Base-by-base conservation (phyloP, 2,888 invertebrate species). In the Parnassius orleans region DNA sequence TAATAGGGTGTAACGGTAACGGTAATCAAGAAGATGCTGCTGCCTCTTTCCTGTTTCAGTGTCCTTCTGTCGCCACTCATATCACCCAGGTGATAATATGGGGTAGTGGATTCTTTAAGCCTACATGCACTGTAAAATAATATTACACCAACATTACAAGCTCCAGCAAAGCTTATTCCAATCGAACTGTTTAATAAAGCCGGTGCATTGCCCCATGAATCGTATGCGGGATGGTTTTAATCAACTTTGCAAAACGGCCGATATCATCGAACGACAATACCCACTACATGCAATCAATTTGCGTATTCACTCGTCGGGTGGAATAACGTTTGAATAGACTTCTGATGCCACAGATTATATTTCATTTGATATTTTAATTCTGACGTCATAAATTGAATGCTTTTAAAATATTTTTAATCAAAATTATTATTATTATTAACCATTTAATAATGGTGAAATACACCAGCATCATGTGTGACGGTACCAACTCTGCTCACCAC, bases 211-310 rank as follows among this genome's bases (percentile, higher is more conserved):
- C 43, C 10, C 57, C 48, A n/a, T 33, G 60, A 47, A 48, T 60
- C 46, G 53, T 7, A 60, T 57, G 63, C 60, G 59, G 63, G 60
- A 56, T 54, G 59, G 60, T 74, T 81, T 79, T 84, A 85, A 86
- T 86, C 83, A 82, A 81, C 76, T 86, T 82, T 78, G 71, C 69
- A 65, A 46, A 44, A 54, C 70, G 72, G 57, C 66, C 67, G 69
- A 72, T 69, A 73, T 69, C 65, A 64, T 63, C 69, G 70, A 69
- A 66, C 75, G 74, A 83, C 81, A 82, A 82, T 82, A 72, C 68
- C 73, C 63, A 68, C 72, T 71, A 71, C 66, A 72, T 72, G 79
- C 81, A 83, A 84, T 85, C 82, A 81, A 83, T 83, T 81, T 79
- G 79, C 74, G 75, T 78, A 83, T 81, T 81, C 80, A 83, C 83